Base-by-base conservation (phyloP, 2,888 invertebrate species). In the Idaea dimidiata region DNA sequence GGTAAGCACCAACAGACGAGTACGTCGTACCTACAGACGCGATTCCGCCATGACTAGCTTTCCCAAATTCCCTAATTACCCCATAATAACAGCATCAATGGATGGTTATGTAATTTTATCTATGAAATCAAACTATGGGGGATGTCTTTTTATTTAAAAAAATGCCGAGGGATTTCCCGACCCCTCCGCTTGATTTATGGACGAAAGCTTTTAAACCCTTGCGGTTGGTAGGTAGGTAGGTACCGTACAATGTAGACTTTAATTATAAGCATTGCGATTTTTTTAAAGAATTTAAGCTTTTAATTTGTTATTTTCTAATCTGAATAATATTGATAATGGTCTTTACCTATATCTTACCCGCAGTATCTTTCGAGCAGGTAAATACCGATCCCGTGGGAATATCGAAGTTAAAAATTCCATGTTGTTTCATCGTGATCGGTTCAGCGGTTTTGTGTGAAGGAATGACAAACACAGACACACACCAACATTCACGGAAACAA, bases 131-230 rank as follows among this genome's bases (percentile, higher is more conserved):
- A 62, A 73, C 73, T 71, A 66, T 66, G 68, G 68, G 60, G 63
- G 63, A 58, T 63, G 59, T 67, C 17, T 17, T 56, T 17, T 56
- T 17, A 17, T 56, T n/a, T 18, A 83, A 85, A 84, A 72, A 75
- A 76, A 76, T 43, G 43, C 43, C 82, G 83, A 84, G 81, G 84
- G 84, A 82, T 78, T 84, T 85, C 56, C 53, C 58, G 54, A 55
- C 66, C 76, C 72, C 73, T 70, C 69, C 62, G 84, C n/a, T n/a
- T 91, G 91, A 91, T 91, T 91, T 91, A 91, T 91, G 78, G 80
- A 82, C 84, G 89, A 91, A 91, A 88, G 91, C 91, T 90, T 84
- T 91, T 91, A 91, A 91, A 88, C 91, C 91, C 91, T 90, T 90
- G 87, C 87, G 81, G 77, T 80, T 74, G 64, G 73, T 77, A 78